These are phyloP conservation scores for Channa striata DNA, from an alignment of 2,797 vertebrate species.

Conservation along the genomic window DNA sequence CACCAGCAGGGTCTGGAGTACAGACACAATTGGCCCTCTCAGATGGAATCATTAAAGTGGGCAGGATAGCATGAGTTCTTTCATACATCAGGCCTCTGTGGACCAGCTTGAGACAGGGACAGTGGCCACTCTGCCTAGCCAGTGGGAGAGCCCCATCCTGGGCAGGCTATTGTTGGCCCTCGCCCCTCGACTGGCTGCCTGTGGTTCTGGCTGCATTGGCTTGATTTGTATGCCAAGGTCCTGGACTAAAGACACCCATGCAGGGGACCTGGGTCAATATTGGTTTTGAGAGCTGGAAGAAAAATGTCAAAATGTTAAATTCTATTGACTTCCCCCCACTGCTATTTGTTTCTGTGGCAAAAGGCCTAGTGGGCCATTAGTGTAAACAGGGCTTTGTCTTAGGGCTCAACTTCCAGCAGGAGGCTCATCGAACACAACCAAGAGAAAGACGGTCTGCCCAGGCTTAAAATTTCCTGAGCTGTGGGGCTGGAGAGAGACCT, in stretches of 20 bases:
- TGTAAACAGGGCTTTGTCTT: constrained; percentile 91
- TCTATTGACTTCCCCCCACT: constrained; percentile 82
- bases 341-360: constrained; percentile 87
- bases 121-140: constrained; percentile 83
- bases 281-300: constrained; percentile 88
- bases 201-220: constrained; percentile 83
- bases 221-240: constrained; percentile 86
- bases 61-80: constrained; percentile 80
- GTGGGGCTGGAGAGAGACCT: constrained; percentile 68
- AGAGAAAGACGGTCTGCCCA: constrained; percentile 80
- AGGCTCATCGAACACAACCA: constrained; percentile 79
- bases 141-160: constrained; percentile 84
- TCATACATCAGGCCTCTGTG: constrained; percentile 76
- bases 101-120: constrained; percentile 85
- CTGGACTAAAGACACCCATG: constrained; percentile 83
- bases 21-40: constrained; percentile 80
- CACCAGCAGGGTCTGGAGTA: constrained; percentile 81
- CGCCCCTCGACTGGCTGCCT: constrained; percentile 85
- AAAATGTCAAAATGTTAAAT: constrained; percentile 89
- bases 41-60: constrained; percentile 81
- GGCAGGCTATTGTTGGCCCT: constrained; percentile 83
- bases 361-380: constrained; percentile 86
- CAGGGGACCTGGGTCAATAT: constrained; percentile 88
- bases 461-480: constrained; percentile 76
- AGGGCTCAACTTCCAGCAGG: constrained; percentile 82